Conservation (phyloP, 2,888 invertebrate genomes). For the Hirtodrosophila cameraria region DNA sequence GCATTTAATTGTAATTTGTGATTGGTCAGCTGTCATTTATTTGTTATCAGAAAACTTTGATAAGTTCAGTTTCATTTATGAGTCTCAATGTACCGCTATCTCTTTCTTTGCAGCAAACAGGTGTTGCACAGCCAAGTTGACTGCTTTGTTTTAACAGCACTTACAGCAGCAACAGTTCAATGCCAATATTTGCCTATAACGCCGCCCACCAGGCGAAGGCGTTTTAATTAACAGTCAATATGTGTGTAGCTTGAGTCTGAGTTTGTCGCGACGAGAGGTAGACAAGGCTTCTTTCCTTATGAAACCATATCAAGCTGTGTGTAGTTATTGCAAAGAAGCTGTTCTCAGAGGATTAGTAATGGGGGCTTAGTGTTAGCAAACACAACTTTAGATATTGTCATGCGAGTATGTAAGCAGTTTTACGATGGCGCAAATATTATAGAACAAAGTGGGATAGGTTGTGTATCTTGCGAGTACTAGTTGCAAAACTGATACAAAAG, state of each 20-base stretch:
- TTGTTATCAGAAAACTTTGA: slow-evolving; percentile 41
- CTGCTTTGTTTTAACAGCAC: slow-evolving; percentile 50
- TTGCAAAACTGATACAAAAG: no score
- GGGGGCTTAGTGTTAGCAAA: slow-evolving; percentile 27
- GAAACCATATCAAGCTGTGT: slow-evolving; percentile 38
- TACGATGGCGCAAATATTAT: neutral
- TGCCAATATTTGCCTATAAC: slow-evolving; percentile 51
- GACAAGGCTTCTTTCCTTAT: slow-evolving; percentile 50
- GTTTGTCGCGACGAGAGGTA: no score
- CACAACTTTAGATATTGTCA: slow-evolving; percentile 2
- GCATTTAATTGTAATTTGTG: slow-evolving; percentile 47
- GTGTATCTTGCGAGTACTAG: no score
- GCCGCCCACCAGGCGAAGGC: slow-evolving; percentile 15
- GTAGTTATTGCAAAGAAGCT: neutral
- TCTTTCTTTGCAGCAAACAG: slow-evolving; percentile 3
- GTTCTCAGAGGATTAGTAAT: slow-evolving; percentile 10
- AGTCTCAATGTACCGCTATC: slow-evolving; percentile 5
- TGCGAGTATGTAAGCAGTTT: neutral
- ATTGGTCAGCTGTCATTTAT: neutral
- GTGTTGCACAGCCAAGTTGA: slow-evolving; percentile 29
- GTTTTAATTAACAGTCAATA: slow-evolving; percentile 71
- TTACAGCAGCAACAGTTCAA: slow-evolving; percentile 29
- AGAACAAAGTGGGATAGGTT: neutral
- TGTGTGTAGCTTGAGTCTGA: slow-evolving; percentile 9
- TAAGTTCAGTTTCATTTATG: no score